phyloP scores from a whole-genome alignment of 1,140 invertebrate species.

The Drosophila burlai region DNA sequence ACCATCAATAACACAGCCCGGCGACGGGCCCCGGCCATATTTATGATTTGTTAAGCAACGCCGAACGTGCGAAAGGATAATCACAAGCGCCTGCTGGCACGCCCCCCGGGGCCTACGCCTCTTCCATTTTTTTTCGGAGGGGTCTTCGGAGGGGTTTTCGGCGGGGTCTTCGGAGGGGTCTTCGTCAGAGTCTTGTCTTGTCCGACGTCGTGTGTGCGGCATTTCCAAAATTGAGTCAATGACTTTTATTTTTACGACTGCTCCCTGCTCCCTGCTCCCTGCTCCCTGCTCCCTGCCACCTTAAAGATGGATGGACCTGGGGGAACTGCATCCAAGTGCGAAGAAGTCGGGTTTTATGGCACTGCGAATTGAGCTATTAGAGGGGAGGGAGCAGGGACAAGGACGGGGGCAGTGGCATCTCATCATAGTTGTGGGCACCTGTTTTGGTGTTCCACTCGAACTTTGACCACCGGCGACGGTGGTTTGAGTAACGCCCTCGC shows the following conservation, averaged over 20 bases:
- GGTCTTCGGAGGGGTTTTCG: neutral
- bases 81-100: conserved; percentile 79
- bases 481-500: conserved; percentile 10
- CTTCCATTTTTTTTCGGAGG: neutral
- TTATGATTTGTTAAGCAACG: conserved; percentile 83
- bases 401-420: neutral
- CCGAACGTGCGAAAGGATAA: conserved; percentile 82
- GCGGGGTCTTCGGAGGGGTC: neutral
- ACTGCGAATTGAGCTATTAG: conserved; percentile 78
- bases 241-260: conserved; percentile 80
- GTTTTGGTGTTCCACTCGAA: conserved; percentile 10
- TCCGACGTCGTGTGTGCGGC: conserved; percentile 75
- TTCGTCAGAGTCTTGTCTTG: neutral
- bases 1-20: conserved; percentile 75
- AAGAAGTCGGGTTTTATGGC: conserved; percentile 48
- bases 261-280: neutral
- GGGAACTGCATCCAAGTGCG: conserved; percentile 19
- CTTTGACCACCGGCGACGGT: conserved; percentile 18
- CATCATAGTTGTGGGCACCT: conserved; percentile 18
- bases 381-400: neutral
- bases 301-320: neutral
- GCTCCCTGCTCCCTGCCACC: neutral
- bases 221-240: conserved; percentile 83
- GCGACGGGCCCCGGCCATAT: conserved; percentile 65
- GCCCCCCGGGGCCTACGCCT: conserved; percentile 56